phyloP scores from a whole-genome alignment of 2,113 vertebrate genomes.

The Erythrocebus patas region DNA sequence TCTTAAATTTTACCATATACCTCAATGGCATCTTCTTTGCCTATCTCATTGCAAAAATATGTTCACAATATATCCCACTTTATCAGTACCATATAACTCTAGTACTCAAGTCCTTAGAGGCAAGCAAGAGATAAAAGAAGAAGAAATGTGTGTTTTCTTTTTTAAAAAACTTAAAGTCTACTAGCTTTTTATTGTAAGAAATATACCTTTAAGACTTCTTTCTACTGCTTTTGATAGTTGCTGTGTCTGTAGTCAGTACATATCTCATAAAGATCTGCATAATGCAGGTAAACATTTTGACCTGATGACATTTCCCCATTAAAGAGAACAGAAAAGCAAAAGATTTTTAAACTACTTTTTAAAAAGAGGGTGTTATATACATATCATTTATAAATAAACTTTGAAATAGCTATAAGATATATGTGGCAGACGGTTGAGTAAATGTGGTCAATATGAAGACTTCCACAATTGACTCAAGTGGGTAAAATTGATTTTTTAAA shows the following conservation, averaged over 20 bases:
- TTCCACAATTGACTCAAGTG: slow-evolving; percentile 63
- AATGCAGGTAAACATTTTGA: slow-evolving; percentile 1
- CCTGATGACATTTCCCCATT: slow-evolving; percentile 13
- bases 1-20: background rate
- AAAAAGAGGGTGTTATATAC: background rate
- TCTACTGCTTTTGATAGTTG: background rate
- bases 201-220: background rate
- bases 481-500: slow-evolving; percentile 73
- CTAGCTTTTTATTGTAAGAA: slow-evolving; percentile 29
- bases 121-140: slow-evolving; percentile 7
- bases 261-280: background rate
- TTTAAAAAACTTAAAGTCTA: background rate
- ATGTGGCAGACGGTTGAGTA: slow-evolving; percentile 59
- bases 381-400: slow-evolving; percentile 43
- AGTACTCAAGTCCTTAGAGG: slow-evolving; percentile 1
- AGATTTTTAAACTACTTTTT: background rate
- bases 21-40: background rate
- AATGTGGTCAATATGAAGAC: slow-evolving; percentile 66
- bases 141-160: background rate
- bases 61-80: background rate
- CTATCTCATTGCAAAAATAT: slow-evolving; percentile 2
- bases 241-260: background rate
- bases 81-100: background rate
- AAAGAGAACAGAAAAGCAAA: slow-evolving; percentile 26
- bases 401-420: slow-evolving; percentile 40